phyloP scores from a whole-genome alignment of 2,797 vertebrate genomes.

The Falco naumanni region DNA sequence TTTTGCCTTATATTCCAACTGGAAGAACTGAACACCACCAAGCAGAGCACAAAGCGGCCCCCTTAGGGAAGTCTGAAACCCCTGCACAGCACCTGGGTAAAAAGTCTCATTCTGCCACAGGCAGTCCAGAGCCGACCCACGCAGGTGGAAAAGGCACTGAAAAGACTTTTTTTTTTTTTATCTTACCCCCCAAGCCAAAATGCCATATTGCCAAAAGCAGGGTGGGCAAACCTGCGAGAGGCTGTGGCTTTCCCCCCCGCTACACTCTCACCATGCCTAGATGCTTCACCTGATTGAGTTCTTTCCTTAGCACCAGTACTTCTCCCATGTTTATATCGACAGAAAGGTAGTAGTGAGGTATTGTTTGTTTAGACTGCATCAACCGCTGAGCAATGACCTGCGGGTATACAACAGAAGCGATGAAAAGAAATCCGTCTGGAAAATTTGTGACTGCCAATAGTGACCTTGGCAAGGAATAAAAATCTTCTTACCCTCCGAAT shows the following conservation, averaged over 20 bases:
- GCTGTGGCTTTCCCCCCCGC: background rate
- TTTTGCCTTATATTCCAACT: background rate
- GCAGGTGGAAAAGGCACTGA: background rate
- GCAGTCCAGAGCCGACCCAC: background rate
- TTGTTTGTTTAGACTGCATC: slow-evolving; percentile 97
- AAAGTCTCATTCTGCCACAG: background rate
- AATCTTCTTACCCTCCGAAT: slow-evolving; percentile 86
- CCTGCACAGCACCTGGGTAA: background rate
- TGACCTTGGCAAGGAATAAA: accelerated
- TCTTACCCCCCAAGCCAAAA: background rate
- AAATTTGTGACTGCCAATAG: accelerated
- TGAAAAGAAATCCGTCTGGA: background rate
- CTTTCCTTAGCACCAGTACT: slow-evolving; percentile 89
- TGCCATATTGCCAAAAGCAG: background rate
- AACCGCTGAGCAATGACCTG: slow-evolving; percentile 97
- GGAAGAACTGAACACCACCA: background rate
- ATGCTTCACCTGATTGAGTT: slow-evolving; percentile 89
- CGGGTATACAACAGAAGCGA: background rate
- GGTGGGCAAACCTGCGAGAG: background rate
- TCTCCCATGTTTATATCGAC: slow-evolving; percentile 95
- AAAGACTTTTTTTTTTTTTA: background rate
- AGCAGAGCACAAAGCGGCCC: background rate
- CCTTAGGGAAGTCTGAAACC: background rate
- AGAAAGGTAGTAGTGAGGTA: slow-evolving; percentile 99
- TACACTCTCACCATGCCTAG: background rate